phyloP scores from a whole-genome alignment of 2,113 vertebrate species.

The Cavia porcellus region DNA sequence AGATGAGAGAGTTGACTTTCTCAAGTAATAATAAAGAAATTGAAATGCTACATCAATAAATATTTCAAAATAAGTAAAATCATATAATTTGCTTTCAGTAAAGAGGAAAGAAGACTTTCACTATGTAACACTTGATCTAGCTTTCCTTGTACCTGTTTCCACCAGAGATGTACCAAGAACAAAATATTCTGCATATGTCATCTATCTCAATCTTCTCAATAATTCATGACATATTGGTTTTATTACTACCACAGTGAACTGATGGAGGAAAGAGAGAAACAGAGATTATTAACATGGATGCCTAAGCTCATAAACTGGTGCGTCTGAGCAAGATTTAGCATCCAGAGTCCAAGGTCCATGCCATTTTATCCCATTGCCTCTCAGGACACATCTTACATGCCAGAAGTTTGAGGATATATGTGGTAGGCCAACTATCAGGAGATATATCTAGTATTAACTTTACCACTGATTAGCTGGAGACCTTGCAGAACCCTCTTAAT shows the following conservation, averaged over 20 bases:
- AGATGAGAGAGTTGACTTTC: background rate
- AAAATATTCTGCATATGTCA: background rate
- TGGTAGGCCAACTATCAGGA: background rate
- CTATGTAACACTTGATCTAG: background rate
- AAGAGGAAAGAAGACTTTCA: background rate
- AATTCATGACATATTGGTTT: background rate
- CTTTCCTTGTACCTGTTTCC: background rate
- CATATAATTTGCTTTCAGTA: background rate
- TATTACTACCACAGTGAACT: background rate
- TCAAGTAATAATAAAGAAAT: background rate
- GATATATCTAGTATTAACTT: background rate
- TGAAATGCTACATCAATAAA: background rate
- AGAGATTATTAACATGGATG: background rate
- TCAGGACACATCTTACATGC: background rate
- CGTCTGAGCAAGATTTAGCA: background rate
- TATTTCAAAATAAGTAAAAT: slow-evolving; percentile 17
- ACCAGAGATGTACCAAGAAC: background rate
- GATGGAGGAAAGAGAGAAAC: background rate
- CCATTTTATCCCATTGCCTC: background rate
- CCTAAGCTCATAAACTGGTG: background rate
- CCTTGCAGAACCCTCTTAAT: background rate
- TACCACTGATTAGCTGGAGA: background rate
- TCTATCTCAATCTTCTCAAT: background rate
- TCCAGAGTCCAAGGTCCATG: background rate
- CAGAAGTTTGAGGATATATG: background rate